phyloP scores from a whole-genome alignment of 2,797 vertebrate species.

The Picus viridis region DNA sequence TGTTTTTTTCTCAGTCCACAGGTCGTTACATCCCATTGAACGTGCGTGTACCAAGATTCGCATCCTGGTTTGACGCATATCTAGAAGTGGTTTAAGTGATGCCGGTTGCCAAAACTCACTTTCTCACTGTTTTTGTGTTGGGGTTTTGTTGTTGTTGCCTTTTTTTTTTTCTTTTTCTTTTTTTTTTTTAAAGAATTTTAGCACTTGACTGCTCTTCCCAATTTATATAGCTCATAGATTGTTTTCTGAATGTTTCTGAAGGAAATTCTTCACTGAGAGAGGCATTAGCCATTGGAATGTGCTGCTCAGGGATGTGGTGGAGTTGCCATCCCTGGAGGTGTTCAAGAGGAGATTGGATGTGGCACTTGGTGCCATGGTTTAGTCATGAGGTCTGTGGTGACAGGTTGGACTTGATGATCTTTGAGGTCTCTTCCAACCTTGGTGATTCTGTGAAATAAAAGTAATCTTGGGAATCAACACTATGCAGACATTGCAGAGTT shows the following conservation, averaged over 20 bases:
- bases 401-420: too few species aligned
- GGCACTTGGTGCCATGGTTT: too few species aligned
- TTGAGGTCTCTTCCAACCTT: too few species aligned
- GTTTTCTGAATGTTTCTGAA: not conserved
- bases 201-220: not conserved
- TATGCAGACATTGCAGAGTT: not conserved
- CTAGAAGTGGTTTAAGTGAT: not conserved
- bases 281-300: too few species aligned
- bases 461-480: not conserved
- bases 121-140: not conserved
- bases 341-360: too few species aligned
- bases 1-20: not conserved
- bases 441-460: not conserved
- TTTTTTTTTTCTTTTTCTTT: too few species aligned
- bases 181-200: not conserved
- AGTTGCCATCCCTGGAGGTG: too few species aligned
- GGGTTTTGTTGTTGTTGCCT: too few species aligned
- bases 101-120: not conserved
- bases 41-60: rapidly evolving
- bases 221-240: not conserved
- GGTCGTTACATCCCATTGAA: slow-evolving; percentile 9
- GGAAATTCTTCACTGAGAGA: not conserved
- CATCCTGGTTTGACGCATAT: slow-evolving; percentile 16
- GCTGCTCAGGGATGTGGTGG: too few species aligned
- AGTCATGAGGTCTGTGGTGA: too few species aligned